Evolutionary conservation across 2,888 invertebrate genomes (phyloP), one percentile per base, ranked within the genome.

Genomic region (Campopleginae sp.): DNA sequence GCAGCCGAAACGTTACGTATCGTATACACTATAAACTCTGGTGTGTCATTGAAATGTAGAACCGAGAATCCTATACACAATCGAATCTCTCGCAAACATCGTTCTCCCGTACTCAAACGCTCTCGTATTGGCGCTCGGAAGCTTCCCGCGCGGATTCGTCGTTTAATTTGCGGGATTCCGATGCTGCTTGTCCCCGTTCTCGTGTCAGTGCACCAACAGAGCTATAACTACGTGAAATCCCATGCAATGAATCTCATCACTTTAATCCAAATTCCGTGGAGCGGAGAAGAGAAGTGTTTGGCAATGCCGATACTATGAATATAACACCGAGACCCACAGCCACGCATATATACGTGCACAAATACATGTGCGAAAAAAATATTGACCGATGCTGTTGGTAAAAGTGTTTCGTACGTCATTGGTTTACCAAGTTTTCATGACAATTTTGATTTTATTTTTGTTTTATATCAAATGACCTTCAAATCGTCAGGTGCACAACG

Each of bases 151-250:
- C 74, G 74, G 33, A 74, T 63, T 82, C 70, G 72, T 70, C 82
- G 84, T 85, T 85, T 85, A 85, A 85, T 85, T 85, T 85, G 85
- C 78, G 85, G 78, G 65, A 81, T 82, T 85, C 81, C 78, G 78
- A 85, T 82, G 75, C 54, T 71, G 85, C 70, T 82, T 75, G 78
- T 78, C 68, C 66, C 48, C 61, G 38, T 71, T 51, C 63, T 63
- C 70, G 78, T 79, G 85, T 85, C 82, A 81, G 63, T 75, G 82
- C 51, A 58, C 85, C 85, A 81, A 82, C 70, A 58, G 58, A 31
- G 31, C 46, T 61, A 48, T 77, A 81, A 74, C 74, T 75, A 51
- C 78, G 70, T 58, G 44, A 82, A 82, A 85, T 85, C 70, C 79
- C 74, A 46, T 70, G 63, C 85, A 82, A 85, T 82, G 82, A 81